A percentile compares a stretch with the other conserved stretches of the same genome.
Conservation (phyloP, 1,140 invertebrate species). For the Philotrypesis tridentata region DNA sequence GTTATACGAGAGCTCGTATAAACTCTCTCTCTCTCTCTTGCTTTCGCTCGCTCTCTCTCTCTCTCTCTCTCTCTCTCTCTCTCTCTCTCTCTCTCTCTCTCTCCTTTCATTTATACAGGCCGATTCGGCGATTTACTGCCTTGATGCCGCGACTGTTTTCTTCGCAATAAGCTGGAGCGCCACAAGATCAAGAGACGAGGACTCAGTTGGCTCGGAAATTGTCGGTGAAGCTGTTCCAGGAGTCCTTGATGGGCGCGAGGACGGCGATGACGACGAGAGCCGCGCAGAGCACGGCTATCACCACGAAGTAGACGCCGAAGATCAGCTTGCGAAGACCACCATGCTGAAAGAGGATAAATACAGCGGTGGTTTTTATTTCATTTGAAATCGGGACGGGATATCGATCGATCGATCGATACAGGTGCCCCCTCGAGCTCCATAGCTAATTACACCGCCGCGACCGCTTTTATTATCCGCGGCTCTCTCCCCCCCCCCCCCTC, state of each 20-base stretch:
- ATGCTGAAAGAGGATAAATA: slow-evolving; percentile 78
- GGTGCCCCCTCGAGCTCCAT: no score
- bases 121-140: not conserved
- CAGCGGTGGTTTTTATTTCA: no score
- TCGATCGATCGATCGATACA: no score
- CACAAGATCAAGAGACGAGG: not conserved
- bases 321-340: slow-evolving; percentile 82
- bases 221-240: slow-evolving; percentile 63
- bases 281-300: slow-evolving; percentile 78
- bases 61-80: not conserved
- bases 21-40: not conserved
- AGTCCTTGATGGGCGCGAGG: slow-evolving; percentile 82
- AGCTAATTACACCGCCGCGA: no score
- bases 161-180: not conserved
- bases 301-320: slow-evolving; percentile 82
- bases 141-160: not conserved
- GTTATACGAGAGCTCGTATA: not conserved
- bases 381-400: no score
- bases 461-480: no score
- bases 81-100: not conserved
- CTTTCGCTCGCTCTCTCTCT: not conserved
- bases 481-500: no score
- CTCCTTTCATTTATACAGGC: not conserved
- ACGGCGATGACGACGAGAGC: slow-evolving; percentile 83
- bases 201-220: slow-evolving; percentile 27